Percentiles rank a stretch among this genome's conserved stretches.
Conservation (phyloP, 2,797 vertebrate species). For the Takifugu ocellatus region DNA sequence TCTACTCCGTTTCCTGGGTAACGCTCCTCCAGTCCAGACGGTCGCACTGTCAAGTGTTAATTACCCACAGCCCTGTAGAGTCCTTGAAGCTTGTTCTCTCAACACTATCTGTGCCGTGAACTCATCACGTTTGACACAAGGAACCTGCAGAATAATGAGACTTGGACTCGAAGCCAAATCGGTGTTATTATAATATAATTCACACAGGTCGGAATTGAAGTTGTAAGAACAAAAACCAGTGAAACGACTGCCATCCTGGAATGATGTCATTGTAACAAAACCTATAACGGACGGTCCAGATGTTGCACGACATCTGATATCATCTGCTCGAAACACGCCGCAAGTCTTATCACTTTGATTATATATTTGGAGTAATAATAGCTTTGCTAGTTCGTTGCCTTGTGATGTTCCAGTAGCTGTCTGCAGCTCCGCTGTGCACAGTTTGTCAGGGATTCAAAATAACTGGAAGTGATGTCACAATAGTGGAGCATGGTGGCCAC, state of each 20-base stretch:
- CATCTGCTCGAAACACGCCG: no score
- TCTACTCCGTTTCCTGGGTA: constrained; percentile 68
- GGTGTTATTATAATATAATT: no score
- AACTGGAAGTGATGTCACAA: constrained; percentile 64
- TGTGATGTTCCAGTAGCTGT: background rate
- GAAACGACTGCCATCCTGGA: no score
- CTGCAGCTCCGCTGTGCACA: constrained; percentile 22
- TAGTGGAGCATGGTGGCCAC: constrained; percentile 33
- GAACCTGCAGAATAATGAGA: no score
- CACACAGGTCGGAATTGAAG: no score
- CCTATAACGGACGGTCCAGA: no score
- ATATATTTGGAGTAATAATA: background rate
- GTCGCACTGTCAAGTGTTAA: constrained; percentile 72
- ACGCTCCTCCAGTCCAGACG: constrained; percentile 67
- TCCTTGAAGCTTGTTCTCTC: constrained; percentile 43
- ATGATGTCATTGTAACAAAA: no score
- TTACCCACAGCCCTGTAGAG: constrained; percentile 66
- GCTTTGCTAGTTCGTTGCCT: constrained; percentile 1
- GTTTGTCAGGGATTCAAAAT: constrained; percentile 41
- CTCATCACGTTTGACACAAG: constrained; percentile 24
- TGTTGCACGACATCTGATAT: no score
- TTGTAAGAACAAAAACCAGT: no score
- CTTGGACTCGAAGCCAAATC: no score
- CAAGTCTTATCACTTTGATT: no score
- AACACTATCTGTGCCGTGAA: constrained; percentile 38